These are phyloP conservation scores for Callospermophilus lateralis DNA, from an alignment of 2,113 vertebrate species.

Conservation along the genomic window DNA sequence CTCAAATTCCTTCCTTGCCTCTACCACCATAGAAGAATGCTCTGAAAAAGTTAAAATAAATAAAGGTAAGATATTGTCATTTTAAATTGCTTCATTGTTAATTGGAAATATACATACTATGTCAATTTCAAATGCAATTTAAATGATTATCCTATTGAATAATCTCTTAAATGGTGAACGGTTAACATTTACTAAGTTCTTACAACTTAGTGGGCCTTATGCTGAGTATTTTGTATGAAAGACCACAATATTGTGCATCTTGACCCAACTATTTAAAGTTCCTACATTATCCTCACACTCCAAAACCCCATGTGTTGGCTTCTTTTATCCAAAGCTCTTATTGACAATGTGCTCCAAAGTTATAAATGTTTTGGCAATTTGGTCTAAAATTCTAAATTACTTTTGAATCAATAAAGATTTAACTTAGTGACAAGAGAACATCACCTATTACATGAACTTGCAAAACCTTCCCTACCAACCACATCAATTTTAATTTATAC, in stretches of 20 bases:
- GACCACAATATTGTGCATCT: accelerated
- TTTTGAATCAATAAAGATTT: not conserved
- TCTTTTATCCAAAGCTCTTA: accelerated
- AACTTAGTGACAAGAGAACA: not conserved
- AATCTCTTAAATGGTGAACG: not conserved
- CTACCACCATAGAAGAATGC: not conserved
- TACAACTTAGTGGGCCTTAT: no score
- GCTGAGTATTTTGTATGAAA: not conserved
- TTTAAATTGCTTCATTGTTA: not conserved
- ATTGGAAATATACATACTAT: not conserved
- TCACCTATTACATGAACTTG: not conserved
- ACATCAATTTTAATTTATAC: not conserved
- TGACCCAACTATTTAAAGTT: not conserved
- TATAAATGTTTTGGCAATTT: not conserved
- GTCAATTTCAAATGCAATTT: not conserved
- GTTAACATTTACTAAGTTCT: not conserved
- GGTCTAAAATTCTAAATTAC: not conserved
- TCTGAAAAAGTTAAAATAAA: not conserved
- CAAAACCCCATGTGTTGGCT: not conserved
- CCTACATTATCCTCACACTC: not conserved
- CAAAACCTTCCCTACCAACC: not conserved
- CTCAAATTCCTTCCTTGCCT: not conserved
- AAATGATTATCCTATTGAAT: not conserved
- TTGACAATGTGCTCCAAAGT: not conserved
- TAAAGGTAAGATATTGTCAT: not conserved